A percentile compares a stretch with the other conserved stretches of the same genome.
phyloP scores from a whole-genome alignment of 2,113 vertebrate species.

The Amphiprion ocellaris region DNA sequence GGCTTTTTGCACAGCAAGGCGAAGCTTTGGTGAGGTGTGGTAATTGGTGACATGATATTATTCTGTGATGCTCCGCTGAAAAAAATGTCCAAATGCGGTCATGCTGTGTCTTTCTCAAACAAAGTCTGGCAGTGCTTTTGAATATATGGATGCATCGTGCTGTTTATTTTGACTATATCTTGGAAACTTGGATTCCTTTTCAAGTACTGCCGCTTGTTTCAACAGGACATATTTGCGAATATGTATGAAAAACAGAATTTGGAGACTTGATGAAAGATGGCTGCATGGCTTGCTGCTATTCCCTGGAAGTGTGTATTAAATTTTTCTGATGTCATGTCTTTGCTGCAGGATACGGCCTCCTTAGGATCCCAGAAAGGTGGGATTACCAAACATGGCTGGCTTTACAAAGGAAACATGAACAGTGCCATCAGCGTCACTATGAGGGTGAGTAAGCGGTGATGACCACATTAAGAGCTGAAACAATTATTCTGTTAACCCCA shows the following conservation, averaged over 20 bases:
- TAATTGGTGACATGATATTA: slow-evolving; percentile 32
- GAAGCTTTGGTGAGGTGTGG: slow-evolving; percentile 12
- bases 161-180: neutral
- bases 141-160: neutral
- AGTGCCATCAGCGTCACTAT: slow-evolving; percentile 99
- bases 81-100: slow-evolving; percentile 29
- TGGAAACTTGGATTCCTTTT: no score
- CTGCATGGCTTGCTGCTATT: neutral
- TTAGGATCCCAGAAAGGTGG: slow-evolving; percentile 98
- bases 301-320: slow-evolving; percentile 15
- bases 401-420: slow-evolving; percentile 99
- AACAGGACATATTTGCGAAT: no score
- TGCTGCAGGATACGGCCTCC: slow-evolving; percentile 93
- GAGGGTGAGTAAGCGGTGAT: slow-evolving; percentile 87
- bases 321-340: slow-evolving; percentile 25
- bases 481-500: no score
- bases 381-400: slow-evolving; percentile 97
- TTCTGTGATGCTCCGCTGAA: slow-evolving; percentile 14
- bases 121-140: neutral
- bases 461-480: neutral
- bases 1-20: slow-evolving; percentile 13
- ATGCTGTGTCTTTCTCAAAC: neutral
- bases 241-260: neutral
- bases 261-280: no score
- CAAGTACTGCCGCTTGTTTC: no score